Conservation (phyloP, 2,888 invertebrate species). For the Stenolophus ochropezus region DNA sequence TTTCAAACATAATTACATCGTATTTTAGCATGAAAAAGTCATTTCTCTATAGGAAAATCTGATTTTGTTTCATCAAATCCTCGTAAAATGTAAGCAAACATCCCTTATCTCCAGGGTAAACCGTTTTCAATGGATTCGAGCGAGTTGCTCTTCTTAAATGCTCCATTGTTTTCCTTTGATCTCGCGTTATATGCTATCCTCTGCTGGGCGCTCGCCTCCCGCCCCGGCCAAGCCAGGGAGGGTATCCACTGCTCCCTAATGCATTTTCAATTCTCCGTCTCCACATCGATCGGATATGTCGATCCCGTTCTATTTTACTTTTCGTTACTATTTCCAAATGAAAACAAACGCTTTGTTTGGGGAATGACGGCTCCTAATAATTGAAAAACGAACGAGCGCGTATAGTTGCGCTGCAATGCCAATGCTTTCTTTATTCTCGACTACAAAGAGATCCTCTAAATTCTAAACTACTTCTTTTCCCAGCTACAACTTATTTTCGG, state of each 20-base stretch:
- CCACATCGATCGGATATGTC: background rate
- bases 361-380: conserved; percentile 36
- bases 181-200: conserved; percentile 37
- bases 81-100: conserved; percentile 58
- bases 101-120: conserved; percentile 51
- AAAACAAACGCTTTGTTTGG: conserved; percentile 44
- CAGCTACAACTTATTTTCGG: background rate
- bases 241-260: conserved; percentile 30
- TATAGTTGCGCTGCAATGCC: background rate
- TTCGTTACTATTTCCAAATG: conserved; percentile 35
- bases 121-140: conserved; percentile 48
- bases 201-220: background rate
- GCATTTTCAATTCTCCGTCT: conserved; percentile 45
- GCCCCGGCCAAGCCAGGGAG: background rate
- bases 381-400: conserved; percentile 36
- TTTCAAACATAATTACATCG: conserved; percentile 57
- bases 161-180: conserved; percentile 56
- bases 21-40: conserved; percentile 57
- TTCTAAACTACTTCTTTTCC: background rate
- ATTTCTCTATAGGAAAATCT: conserved; percentile 51
- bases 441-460: background rate
- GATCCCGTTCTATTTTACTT: conserved; percentile 27
- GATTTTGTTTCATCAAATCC: conserved; percentile 58
- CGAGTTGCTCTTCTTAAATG: conserved; percentile 52
- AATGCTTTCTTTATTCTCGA: background rate